Percentiles rank a stretch among this genome's conserved stretches.
These are phyloP conservation scores for Telmatochromis sp. DNA, from an alignment of 2,113 vertebrate species.

Conservation along the genomic window DNA sequence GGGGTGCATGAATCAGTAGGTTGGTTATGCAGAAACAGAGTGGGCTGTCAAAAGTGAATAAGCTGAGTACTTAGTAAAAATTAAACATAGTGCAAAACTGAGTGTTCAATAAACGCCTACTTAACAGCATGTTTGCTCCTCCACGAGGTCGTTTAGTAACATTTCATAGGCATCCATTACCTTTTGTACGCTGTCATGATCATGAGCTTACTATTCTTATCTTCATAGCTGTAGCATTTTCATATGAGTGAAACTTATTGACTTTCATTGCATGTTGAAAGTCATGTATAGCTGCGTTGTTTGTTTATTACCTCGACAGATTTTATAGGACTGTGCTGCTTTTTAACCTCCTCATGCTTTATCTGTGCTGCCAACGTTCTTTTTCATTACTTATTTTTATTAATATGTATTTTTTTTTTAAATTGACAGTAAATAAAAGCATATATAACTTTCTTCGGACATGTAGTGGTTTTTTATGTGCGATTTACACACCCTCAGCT, in stretches of 20 bases:
- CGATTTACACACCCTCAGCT: neutral
- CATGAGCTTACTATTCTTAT: neutral
- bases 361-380: neutral
- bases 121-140: neutral
- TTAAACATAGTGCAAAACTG: slow-evolving; percentile 20
- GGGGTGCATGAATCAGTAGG: slow-evolving; percentile 48
- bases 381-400: neutral
- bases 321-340: neutral
- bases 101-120: slow-evolving; percentile 33
- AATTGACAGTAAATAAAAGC: neutral
- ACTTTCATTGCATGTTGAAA: neutral
- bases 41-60: slow-evolving; percentile 47
- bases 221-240: neutral
- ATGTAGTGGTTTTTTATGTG: neutral
- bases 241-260: neutral
- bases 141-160: neutral
- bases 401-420: rapidly evolving
- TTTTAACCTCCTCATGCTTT: neutral
- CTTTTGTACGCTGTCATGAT: neutral
- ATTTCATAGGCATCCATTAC: neutral
- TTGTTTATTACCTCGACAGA: neutral
- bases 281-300: neutral
- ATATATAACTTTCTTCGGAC: neutral
- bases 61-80: slow-evolving; percentile 30
- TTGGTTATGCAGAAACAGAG: slow-evolving; percentile 44